Percentiles rank a stretch among this genome's conserved stretches.
phyloP scores from a whole-genome alignment of 2,797 vertebrate species.

The Platalea minor region DNA sequence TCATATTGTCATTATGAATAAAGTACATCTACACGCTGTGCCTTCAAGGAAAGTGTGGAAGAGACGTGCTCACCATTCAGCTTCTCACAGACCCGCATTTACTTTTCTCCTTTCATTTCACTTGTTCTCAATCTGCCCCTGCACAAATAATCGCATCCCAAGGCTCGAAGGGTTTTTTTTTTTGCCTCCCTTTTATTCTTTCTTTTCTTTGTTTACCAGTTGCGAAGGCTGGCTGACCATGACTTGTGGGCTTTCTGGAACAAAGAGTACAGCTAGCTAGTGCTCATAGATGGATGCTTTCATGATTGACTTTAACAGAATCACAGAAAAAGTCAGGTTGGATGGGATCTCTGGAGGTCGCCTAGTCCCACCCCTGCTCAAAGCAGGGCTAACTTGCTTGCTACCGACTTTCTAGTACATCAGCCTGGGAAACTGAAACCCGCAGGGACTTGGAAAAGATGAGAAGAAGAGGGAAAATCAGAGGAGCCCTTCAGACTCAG shows the following conservation, averaged over 20 bases:
- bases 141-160: conserved; percentile 19
- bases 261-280: not conserved
- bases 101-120: conserved; percentile 14
- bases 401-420: not conserved
- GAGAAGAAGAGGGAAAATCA: not conserved
- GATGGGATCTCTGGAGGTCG: not conserved
- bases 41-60: conserved; percentile 29
- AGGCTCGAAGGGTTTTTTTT: not conserved
- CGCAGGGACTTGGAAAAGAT: not conserved
- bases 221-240: not conserved
- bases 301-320: not conserved
- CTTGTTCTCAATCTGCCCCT: not conserved
- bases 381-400: not conserved
- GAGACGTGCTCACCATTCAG: conserved; percentile 24
- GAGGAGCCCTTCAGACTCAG: not conserved
- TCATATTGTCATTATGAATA: conserved; percentile 63
- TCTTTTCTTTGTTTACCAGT: conserved; percentile 7
- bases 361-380: not conserved
- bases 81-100: not conserved
- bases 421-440: not conserved
- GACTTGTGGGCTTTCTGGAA: conserved; percentile 4
- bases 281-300: not conserved
- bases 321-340: not conserved
- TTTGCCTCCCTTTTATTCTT: not conserved
- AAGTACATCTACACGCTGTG: not conserved